Evolutionary conservation across 2,888 invertebrate species (phyloP), one percentile per base, ranked within the genome.

Genomic region (Galeopsomyia nigrocyanea): DNA sequence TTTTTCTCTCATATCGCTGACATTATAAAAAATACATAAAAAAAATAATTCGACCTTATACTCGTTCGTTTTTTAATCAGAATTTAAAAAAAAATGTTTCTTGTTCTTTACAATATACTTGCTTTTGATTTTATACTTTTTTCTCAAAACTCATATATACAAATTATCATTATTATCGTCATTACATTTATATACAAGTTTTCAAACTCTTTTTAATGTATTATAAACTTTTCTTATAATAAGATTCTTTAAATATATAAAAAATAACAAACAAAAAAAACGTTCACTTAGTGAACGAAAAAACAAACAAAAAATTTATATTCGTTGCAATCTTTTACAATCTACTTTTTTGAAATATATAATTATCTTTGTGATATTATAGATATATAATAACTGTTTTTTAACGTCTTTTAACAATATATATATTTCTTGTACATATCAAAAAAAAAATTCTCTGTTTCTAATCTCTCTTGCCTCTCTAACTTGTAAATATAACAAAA

Each of bases 1-100:
- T 3, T 61, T 60, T 68, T 73, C 46, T 68, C 61, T 73, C 39
- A 73, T 26, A 26, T 69, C 64, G 67, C 55, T 69, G 55, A 69
- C 60, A 73, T 56, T 26, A 66, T 62, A 49, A 53, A 63, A 49
- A 53, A 63, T 51, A 26, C 60, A 46, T 62, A 60, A 31, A 68
- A 50, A 67, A 46, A 65, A 56, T 50, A 61, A 39, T 50, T 65
- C 56, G 61, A 65, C 46, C 21, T 56, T 66, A 69, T 63, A 56
- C 50, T 64, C 73, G 61, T 68, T 55, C 68, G 65, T 65, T 66
- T 56, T 66, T 61, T 51, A 5, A 39, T 39, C 39, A 39, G 3
- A 5, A 26, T n/a, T n/a, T n/a, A 26, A 26, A 26, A 68, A 50
- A 55, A 73, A n/a, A n/a, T 56, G 22, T 49, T 62, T 50, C 19